Evolutionary conservation across 2,888 invertebrate genomes (phyloP).

Genomic region (Stenurella melanura): DNA sequence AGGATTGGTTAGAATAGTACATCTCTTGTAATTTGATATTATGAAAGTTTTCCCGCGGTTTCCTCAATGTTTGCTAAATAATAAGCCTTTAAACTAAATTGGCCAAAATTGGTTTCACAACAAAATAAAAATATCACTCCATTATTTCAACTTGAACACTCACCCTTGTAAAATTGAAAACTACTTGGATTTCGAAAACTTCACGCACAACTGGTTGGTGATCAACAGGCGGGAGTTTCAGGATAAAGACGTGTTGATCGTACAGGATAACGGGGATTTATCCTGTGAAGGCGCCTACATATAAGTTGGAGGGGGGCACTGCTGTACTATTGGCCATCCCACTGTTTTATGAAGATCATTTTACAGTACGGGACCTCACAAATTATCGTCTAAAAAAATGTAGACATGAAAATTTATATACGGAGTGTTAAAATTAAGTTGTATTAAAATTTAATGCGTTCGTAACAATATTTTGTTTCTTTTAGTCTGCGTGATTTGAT

Average conservation of each 20-base stretch:
- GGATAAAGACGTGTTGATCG: slow-evolving; percentile 58
- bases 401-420: background rate
- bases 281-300: slow-evolving; percentile 65
- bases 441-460: too few species aligned
- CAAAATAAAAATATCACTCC: background rate
- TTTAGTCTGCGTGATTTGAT: too few species aligned
- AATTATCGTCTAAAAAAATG: slow-evolving; percentile 16
- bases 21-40: too few species aligned
- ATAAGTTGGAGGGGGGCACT: slow-evolving; percentile 47
- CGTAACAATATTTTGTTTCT: too few species aligned
- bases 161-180: slow-evolving; percentile 24
- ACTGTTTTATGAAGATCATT: slow-evolving; percentile 42
- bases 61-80: background rate
- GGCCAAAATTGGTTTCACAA: background rate
- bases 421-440: background rate
- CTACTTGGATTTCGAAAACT: slow-evolving; percentile 26
- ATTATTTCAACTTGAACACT: slow-evolving; percentile 4
- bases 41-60: background rate
- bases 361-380: slow-evolving; percentile 18
- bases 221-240: slow-evolving; percentile 62
- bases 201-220: slow-evolving; percentile 53
- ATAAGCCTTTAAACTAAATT: background rate
- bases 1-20: too few species aligned
- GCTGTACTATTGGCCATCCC: slow-evolving; percentile 53
- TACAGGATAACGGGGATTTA: slow-evolving; percentile 63